These are phyloP conservation scores for Horisme vitalbata DNA, from an alignment of 2,888 invertebrate genomes.

Conservation along the genomic window DNA sequence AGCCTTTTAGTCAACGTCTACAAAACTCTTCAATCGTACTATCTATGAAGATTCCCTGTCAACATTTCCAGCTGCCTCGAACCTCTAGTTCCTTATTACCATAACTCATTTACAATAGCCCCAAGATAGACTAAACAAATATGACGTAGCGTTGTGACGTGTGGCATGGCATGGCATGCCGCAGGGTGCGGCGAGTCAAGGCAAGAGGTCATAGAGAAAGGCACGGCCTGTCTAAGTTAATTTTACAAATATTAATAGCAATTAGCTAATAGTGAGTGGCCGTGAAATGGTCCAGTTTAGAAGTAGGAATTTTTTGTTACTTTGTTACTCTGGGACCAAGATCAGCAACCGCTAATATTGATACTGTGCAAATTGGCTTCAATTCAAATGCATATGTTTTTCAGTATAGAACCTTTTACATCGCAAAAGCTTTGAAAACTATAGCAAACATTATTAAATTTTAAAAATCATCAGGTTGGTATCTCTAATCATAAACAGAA, in stretches of 20 bases:
- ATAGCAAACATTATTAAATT: too few species aligned
- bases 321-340: not conserved
- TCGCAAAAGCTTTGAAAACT: too few species aligned
- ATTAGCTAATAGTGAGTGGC: conserved; percentile 30
- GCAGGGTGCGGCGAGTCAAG: conserved; percentile 79
- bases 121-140: conserved; percentile 24
- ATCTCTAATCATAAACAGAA: too few species aligned
- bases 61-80: conserved; percentile 24
- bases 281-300: conserved; percentile 29
- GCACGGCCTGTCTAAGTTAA: conserved; percentile 46
- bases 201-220: conserved; percentile 78
- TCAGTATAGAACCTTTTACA: too few species aligned
- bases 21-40: too few species aligned
- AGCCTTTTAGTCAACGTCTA: too few species aligned
- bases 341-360: too few species aligned
- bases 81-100: conserved; percentile 20
- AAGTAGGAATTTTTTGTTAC: conserved; percentile 12
- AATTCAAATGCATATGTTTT: too few species aligned
- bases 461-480: too few species aligned
- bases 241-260: conserved; percentile 31
- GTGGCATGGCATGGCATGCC: conserved; percentile 60
- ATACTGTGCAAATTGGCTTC: too few species aligned
- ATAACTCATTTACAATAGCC: conserved; percentile 28
- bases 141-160: conserved; percentile 57
- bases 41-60: too few species aligned